Conservation (phyloP, 2,113 vertebrate species). For the Dicentrarchus labrax region DNA sequence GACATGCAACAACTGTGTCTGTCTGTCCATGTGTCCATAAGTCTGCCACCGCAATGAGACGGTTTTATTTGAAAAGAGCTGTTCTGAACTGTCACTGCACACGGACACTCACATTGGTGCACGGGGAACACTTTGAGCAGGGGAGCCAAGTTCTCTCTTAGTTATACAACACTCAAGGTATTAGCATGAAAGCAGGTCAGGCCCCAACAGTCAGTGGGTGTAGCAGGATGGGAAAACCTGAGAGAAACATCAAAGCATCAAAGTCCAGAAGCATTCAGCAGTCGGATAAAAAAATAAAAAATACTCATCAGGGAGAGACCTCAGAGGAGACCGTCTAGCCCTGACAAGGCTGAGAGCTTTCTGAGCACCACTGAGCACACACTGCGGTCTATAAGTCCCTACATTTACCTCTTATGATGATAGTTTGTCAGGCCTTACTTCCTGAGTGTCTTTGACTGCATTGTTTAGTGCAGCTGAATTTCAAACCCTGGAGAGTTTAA, state of each 20-base stretch:
- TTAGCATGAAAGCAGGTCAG: conserved; percentile 39
- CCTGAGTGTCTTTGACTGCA: background rate
- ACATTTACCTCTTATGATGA: conserved; percentile 20
- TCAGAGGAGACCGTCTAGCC: conserved; percentile 8
- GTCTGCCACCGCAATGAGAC: conserved; percentile 18
- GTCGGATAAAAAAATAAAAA: conserved; percentile 8
- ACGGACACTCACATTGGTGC: background rate
- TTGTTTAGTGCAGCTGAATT: background rate
- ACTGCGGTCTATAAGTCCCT: conserved; percentile 35
- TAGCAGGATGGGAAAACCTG: conserved; percentile 35
- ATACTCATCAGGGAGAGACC: background rate
- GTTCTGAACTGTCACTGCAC: conserved; percentile 10
- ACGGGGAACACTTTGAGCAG: background rate
- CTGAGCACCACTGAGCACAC: conserved; percentile 14
- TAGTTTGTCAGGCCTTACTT: conserved; percentile 4
- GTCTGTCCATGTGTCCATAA: conserved; percentile 24
- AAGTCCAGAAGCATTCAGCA: conserved; percentile 40
- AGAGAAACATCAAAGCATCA: conserved; percentile 50
- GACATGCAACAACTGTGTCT: conserved; percentile 25
- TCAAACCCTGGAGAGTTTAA: background rate
- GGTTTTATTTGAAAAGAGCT: conserved; percentile 13
- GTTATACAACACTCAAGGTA: conserved; percentile 33
- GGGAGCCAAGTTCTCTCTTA: conserved; percentile 25
- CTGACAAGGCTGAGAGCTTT: conserved; percentile 25
- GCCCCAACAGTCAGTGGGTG: conserved; percentile 16